These are phyloP conservation scores for Spilogale gracilis DNA, from an alignment of 2,113 vertebrate genomes.

Conservation along the genomic window DNA sequence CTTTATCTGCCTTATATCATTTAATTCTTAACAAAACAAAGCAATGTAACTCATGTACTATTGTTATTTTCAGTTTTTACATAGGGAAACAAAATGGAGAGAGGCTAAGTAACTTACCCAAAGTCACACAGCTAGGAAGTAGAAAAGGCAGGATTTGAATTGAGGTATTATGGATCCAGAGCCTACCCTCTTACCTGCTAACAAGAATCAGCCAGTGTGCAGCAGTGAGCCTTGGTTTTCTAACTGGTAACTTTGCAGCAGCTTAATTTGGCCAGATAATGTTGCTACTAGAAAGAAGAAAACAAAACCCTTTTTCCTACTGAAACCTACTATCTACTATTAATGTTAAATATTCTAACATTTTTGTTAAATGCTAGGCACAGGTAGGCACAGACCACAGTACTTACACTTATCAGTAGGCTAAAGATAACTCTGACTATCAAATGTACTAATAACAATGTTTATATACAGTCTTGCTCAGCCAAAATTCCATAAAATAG, in stretches of 20 bases:
- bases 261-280: not conserved
- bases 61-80: conserved; percentile 35
- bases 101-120: not conserved
- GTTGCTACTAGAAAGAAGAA: not conserved
- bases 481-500: not conserved
- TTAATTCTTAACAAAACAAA: not conserved
- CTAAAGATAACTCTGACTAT: not conserved
- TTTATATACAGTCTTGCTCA: not conserved
- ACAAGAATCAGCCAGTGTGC: not conserved
- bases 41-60: not conserved
- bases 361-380: not conserved
- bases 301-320: not conserved
- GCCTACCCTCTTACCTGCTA: not conserved
- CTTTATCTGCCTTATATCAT: not conserved
- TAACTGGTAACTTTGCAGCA: not conserved
- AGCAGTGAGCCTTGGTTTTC: not conserved
- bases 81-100: not conserved
- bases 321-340: not conserved
- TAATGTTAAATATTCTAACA: not conserved
- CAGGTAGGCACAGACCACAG: not conserved
- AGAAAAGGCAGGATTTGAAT: not conserved
- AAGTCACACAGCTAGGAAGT: not conserved
- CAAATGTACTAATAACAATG: not conserved
- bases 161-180: not conserved
- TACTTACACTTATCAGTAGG: not conserved